A percentile compares a stretch with the other conserved stretches of the same genome.
phyloP scores from a whole-genome alignment of 2,113 vertebrate species.

The Barnardius zonarius region DNA sequence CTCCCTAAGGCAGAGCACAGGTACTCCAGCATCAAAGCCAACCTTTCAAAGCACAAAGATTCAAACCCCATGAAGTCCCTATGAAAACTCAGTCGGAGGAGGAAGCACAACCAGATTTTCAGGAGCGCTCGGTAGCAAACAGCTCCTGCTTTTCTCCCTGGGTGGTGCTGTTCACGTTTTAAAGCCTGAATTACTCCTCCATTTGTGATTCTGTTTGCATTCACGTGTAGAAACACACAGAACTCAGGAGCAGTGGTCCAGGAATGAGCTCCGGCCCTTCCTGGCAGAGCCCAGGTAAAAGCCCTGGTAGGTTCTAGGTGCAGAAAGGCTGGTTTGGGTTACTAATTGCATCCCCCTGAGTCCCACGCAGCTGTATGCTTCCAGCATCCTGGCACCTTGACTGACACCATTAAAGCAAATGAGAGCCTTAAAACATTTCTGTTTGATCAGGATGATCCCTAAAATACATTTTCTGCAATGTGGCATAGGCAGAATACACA shows the following conservation, averaged over 20 bases:
- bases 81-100: not conserved
- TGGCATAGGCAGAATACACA: slow-evolving; percentile 49
- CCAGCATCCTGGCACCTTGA: not conserved
- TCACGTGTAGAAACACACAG: not conserved
- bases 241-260: not conserved
- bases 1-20: not conserved
- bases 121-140: not conserved
- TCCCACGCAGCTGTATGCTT: not conserved
- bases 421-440: not conserved
- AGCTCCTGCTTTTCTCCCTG: not conserved
- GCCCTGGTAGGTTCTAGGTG: not conserved
- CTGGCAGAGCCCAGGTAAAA: not conserved
- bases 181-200: not conserved
- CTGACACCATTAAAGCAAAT: not conserved
- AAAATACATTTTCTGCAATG: not conserved
- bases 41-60: not conserved
- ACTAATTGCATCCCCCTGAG: not conserved
- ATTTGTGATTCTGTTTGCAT: not conserved
- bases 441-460: not conserved
- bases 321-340: not conserved
- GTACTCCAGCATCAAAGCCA: not conserved
- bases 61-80: not conserved
- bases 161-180: not conserved
- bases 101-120: not conserved
- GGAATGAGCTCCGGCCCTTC: not conserved